A percentile compares a stretch with the other conserved stretches of the same genome.
phyloP scores from a whole-genome alignment of 2,797 vertebrate genomes.

The Muscicapa comitata region DNA sequence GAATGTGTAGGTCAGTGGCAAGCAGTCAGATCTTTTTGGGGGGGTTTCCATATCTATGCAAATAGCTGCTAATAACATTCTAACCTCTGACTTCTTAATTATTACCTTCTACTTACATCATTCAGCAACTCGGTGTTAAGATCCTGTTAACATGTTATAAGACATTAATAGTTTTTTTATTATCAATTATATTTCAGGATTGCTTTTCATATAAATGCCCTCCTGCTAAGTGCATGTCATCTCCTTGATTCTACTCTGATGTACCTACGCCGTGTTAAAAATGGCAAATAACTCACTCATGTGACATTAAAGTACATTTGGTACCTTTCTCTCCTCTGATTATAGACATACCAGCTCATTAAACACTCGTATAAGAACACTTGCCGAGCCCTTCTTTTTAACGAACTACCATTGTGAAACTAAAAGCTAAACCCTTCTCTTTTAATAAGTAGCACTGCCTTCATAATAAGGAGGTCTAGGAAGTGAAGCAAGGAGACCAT shows the following conservation, averaged over 20 bases:
- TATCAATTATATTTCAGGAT: slow-evolving; percentile 58
- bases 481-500: not conserved
- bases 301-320: slow-evolving; percentile 62
- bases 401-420: slow-evolving; percentile 46
- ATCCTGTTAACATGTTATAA: slow-evolving; percentile 38
- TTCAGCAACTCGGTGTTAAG: not conserved
- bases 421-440: slow-evolving; percentile 43
- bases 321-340: slow-evolving; percentile 42
- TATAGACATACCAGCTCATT: slow-evolving; percentile 70
- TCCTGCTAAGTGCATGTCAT: slow-evolving; percentile 34
- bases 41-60: not conserved
- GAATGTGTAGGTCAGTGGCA: not conserved
- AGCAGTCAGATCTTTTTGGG: not conserved
- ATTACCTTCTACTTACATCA: not conserved
- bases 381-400: slow-evolving; percentile 55
- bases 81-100: slow-evolving; percentile 49
- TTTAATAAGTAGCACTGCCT: slow-evolving; percentile 17
- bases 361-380: slow-evolving; percentile 53
- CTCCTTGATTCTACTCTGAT: slow-evolving; percentile 39
- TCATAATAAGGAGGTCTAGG: not conserved
- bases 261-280: slow-evolving; percentile 22
- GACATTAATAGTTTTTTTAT: slow-evolving; percentile 62
- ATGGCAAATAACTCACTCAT: slow-evolving; percentile 62
- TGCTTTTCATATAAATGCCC: slow-evolving; percentile 51
- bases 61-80: not conserved